phyloP scores from a whole-genome alignment of 2,797 vertebrate genomes.

The Chlorospingus flavigularis region DNA sequence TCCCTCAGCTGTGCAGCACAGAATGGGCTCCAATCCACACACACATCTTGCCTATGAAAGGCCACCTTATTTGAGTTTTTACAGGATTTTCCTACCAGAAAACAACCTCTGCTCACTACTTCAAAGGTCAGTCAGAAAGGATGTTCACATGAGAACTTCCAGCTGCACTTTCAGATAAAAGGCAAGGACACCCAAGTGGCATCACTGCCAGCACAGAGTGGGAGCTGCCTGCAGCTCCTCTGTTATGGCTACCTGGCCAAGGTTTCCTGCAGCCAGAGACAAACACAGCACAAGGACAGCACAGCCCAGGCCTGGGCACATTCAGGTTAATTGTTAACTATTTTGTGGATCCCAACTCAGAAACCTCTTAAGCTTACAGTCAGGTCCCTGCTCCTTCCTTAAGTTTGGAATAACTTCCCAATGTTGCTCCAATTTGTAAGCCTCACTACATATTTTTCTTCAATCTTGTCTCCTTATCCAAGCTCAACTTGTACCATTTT shows the following conservation, averaged over 20 bases:
- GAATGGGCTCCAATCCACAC: background rate
- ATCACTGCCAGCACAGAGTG: rapidly evolving
- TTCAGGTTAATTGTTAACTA: background rate
- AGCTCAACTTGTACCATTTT: background rate
- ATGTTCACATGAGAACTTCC: background rate
- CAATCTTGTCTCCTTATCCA: background rate
- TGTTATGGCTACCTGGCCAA: background rate
- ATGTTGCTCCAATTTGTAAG: background rate
- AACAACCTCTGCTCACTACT: background rate
- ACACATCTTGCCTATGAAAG: background rate
- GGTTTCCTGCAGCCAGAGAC: background rate
- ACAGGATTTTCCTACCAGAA: background rate
- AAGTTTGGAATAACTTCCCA: background rate
- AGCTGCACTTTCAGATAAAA: background rate
- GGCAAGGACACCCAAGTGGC: background rate
- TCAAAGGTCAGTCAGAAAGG: background rate
- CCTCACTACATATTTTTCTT: background rate
- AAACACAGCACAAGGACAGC: background rate
- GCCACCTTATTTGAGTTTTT: background rate
- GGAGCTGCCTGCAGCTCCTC: background rate
- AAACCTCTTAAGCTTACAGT: background rate
- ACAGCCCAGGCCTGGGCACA: background rate
- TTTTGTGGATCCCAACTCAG: background rate
- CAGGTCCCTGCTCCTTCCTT: background rate
- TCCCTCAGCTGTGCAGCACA: background rate